Base-by-base conservation (phyloP, 2,797 vertebrate species). In the Cuniculus paca region DNA sequence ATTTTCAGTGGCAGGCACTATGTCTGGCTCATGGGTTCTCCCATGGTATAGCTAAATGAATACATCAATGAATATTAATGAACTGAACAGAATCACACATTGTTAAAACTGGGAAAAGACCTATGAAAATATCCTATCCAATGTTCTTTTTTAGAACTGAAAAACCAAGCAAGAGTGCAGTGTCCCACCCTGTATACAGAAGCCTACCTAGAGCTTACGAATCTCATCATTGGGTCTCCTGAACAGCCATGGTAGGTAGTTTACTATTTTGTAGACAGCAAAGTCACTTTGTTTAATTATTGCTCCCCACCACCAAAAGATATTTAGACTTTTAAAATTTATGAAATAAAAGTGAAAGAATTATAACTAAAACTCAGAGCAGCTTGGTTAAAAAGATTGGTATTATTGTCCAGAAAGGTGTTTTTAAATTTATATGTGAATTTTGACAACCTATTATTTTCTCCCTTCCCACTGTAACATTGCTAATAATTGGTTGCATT, bases 301-400 rank as follows among this genome's bases (percentile, higher is more conserved):
- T 81, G 77, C 5, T 81, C 28, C 48, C 19, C 2, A 48, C 13
- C 45, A 39, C 36, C 22, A 82, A 72, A 63, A 61, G 13, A 52
- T 92, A 68, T 87, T 60, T 75, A 60, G 34, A 26, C 42, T 86
- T 88, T 90, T 63, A 31, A 80, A 93, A 80, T 61, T 39, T 16
- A 78, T 28, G 13, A 79, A 63, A 80, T 63, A 90, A 85, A n/a
- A 34, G 36, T 52, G 13, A 78, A 90, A 95, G 10, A 89, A 92
- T 52, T 75, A 56, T 36, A 87, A 79, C 24, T 82, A 20, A 94
- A 95, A 95, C 68, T 77, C 11, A 93, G 89, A 81, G 77, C 11
- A 68, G 20, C 2, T 90, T 94, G 5, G 26, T 95, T 92, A 77
- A 87, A 81, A 93, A 78, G 52, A 72, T 6, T 70, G 56, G 12